Percentiles rank a stretch among this genome's conserved stretches.
Evolutionary conservation across 2,113 vertebrate species (phyloP).

Genomic region (Pseudorhombus dupliciocellatus): DNA sequence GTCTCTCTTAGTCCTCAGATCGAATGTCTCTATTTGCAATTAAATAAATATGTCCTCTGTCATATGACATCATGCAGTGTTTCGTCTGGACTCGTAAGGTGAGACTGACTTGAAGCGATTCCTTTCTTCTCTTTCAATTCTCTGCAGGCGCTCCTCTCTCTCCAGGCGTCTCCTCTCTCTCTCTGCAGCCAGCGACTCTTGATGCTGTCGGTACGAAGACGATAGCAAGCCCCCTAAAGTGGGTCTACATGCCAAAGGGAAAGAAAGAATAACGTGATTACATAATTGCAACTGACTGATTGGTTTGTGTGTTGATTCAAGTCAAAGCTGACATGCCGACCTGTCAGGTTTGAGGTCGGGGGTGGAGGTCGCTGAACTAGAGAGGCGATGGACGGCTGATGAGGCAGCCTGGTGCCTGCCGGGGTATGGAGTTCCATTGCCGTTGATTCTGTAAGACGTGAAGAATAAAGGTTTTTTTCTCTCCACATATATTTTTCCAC

Average conservation of each 20-base stretch:
- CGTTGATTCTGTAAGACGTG: constrained; percentile 79
- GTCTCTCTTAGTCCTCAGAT: neutral
- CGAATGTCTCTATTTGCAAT: neutral
- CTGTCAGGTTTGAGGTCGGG: constrained; percentile 86
- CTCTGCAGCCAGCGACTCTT: constrained; percentile 93
- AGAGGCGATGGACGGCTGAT: constrained; percentile 75
- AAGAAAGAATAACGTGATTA: neutral
- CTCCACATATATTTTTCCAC: constrained; percentile 1
- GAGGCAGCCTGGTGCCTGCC: constrained; percentile 77
- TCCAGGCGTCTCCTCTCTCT: constrained; percentile 90
- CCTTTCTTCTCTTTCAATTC: constrained; percentile 95
- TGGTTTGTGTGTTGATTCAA: neutral
- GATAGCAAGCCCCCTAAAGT: constrained; percentile 87
- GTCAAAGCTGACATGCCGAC: constrained; percentile 62
- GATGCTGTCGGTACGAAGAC: constrained; percentile 95
- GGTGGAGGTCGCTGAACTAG: constrained; percentile 68
- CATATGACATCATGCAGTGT: neutral
- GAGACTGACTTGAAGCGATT: constrained; percentile 91
- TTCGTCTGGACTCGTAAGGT: constrained; percentile 9
- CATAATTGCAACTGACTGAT: neutral
- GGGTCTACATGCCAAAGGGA: constrained; percentile 73
- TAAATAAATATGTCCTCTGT: constrained; percentile 3
- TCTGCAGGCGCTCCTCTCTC: constrained; percentile 94
- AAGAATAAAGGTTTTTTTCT: constrained; percentile 18
- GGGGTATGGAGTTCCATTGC: constrained; percentile 79